These are phyloP conservation scores for Lepus europaeus DNA, from an alignment of 2,113 vertebrate species.

Conservation along the genomic window DNA sequence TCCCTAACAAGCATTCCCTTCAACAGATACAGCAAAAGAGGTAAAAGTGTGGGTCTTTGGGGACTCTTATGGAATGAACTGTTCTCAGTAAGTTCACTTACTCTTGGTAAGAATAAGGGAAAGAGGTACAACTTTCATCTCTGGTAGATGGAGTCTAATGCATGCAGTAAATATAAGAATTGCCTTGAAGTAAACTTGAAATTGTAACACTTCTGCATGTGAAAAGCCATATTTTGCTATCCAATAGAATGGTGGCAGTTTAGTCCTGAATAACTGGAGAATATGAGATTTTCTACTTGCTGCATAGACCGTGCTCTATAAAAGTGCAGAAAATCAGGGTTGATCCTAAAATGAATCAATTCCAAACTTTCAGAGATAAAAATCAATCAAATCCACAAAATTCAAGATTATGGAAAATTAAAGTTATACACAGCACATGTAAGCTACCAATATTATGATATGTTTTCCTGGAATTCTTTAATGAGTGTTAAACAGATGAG, in stretches of 20 bases:
- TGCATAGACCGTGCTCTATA: neutral
- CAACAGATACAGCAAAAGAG: constrained; percentile 14
- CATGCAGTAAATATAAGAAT: constrained; percentile 25
- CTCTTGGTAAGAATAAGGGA: constrained; percentile 16
- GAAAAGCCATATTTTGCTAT: constrained; percentile 15
- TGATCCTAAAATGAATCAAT: constrained; percentile 9
- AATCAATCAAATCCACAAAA: neutral
- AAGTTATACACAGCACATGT: neutral
- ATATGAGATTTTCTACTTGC: constrained; percentile 19
- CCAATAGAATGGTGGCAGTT: neutral
- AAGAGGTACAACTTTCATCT: constrained; percentile 1
- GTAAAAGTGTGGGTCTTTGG: constrained; percentile 8
- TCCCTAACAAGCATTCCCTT: neutral
- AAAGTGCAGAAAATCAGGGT: constrained; percentile 4
- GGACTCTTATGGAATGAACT: neutral
- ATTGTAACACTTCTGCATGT: neutral
- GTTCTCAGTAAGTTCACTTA: constrained; percentile 49
- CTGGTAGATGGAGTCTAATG: constrained; percentile 37
- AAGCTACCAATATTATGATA: neutral
- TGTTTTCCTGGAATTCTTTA: neutral
- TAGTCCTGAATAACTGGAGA: neutral
- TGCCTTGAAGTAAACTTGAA: neutral
- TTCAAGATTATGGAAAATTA: neutral
- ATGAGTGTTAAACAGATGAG: neutral
- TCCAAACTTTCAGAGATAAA: constrained; percentile 11